These are phyloP conservation scores for Ochotona curzoniae DNA, from an alignment of 2,113 vertebrate genomes.

Conservation along the genomic window DNA sequence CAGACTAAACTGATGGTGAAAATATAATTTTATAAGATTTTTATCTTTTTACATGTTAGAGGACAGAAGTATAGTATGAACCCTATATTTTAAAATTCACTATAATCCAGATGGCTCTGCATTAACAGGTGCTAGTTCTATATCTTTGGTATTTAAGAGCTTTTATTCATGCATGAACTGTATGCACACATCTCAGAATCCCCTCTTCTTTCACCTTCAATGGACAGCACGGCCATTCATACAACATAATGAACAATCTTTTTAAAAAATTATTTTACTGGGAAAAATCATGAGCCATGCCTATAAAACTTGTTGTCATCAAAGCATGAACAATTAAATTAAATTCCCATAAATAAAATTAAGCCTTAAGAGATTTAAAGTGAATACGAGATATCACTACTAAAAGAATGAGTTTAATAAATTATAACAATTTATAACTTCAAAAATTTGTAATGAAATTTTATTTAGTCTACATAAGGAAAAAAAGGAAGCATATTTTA, in stretches of 20 bases:
- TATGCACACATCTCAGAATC: background rate
- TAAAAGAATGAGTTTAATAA: background rate
- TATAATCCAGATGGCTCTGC: background rate
- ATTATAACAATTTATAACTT: conserved; percentile 20
- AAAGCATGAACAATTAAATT: conserved; percentile 43
- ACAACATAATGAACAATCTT: conserved; percentile 30
- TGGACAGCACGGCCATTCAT: background rate
- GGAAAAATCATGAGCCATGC: background rate
- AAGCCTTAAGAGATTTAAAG: background rate
- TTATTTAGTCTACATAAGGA: background rate
- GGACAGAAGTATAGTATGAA: background rate
- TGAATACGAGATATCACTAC: background rate
- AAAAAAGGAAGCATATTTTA: conserved; percentile 14
- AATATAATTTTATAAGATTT: conserved; percentile 1
- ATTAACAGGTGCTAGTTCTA: background rate
- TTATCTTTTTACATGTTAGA: background rate
- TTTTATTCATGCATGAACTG: conserved; percentile 29
- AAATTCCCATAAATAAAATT: no score
- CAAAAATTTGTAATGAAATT: background rate
- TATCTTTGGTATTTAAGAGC: background rate
- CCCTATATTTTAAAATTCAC: conserved; percentile 20
- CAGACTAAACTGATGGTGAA: background rate
- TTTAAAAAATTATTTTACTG: conserved; percentile 45
- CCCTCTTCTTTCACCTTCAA: background rate
- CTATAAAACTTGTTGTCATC: background rate